Percentiles rank a stretch among this genome's conserved stretches.
These are phyloP conservation scores for Stratiomys singularior DNA, from an alignment of 2,888 invertebrate genomes.

Conservation along the genomic window DNA sequence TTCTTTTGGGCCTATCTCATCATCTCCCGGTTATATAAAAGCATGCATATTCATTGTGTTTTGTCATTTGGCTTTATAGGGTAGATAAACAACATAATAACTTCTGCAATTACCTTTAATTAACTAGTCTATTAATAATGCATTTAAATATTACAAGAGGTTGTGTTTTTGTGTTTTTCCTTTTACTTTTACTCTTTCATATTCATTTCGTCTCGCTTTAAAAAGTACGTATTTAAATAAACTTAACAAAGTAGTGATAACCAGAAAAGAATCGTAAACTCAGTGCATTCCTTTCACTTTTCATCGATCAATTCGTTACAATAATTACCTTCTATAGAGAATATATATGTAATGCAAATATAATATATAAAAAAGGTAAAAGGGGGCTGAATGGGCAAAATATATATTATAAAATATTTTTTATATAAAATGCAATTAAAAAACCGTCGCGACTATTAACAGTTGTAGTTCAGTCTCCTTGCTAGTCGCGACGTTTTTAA, in stretches of 20 bases:
- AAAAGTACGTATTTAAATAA: constrained; percentile 37
- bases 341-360: constrained; percentile 45
- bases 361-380: constrained; percentile 44
- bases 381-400: constrained; percentile 44
- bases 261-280: constrained; percentile 37
- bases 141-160: constrained; percentile 39
- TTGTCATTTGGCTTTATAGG: constrained; percentile 34
- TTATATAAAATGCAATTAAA: constrained; percentile 42
- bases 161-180: constrained; percentile 23
- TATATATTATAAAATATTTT: constrained; percentile 47
- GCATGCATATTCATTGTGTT: constrained; percentile 10
- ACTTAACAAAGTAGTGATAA: constrained; percentile 44
- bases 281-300: constrained; percentile 26
- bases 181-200: too few relatives aligned
- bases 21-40: not conserved
- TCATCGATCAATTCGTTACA: constrained; percentile 20
- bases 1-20: not conserved
- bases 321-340: constrained; percentile 40
- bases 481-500: constrained; percentile 47
- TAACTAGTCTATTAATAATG: constrained; percentile 45
- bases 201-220: not conserved
- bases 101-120: constrained; percentile 38
- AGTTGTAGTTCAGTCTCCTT: constrained; percentile 55
- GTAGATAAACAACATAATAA: constrained; percentile 30
- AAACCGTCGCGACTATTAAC: constrained; percentile 49